Base-by-base conservation (phyloP, 2,113 vertebrate species). In the Chloropsis cyanopogon region DNA sequence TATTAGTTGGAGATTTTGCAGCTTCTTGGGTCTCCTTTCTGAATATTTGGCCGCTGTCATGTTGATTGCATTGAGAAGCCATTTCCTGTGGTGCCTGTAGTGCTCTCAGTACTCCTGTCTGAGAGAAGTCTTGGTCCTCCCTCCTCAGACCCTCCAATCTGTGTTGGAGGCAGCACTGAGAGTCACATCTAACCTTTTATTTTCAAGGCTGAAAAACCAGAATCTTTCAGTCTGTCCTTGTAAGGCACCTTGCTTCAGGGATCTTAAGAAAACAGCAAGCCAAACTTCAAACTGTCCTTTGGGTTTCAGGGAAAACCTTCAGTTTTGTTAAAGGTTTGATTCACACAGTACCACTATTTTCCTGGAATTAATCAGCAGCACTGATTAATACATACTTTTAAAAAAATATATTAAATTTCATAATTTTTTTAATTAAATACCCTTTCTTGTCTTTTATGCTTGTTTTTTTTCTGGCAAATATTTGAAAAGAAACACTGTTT, bases 311-410 rank as follows among this genome's bases (percentile, higher is more conserved):
- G 39, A 70, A 56, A 82, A 42, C 12, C 7, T 60, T 71, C 49
- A 60, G 20, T 54, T 85, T 82, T 87, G 25, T 4, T 76, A 26
- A 82, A 54, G 12, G 6, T 41, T 89, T 78, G 28, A 76, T 79
- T 86, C 25, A 54, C 12, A 69, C 31, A 31, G 6, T 54, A n/a
- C 35, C 14, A 66, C 17, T 61, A 0, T 81, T 78, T 86, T 59
- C 22, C 41, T 0, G 0, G 29, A 61, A 85, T 50, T 72, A 65
- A 54, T 22, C 16, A 46, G 11, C 0, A 5, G 24, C 16, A 57
- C 7, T 12, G 11, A 46, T 78, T 35, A 66, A 25, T 18, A 54
- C 1, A 3, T 4, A 12, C 15, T 29, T 5, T 19, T 4, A 0
- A 2, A 3, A 12, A 52, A 63, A 2, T 3, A 3, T 35, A 31